phyloP scores from a whole-genome alignment of 35 echinoderm and acorn worm genomes.

The Apostichopus parvimensis region DNA sequence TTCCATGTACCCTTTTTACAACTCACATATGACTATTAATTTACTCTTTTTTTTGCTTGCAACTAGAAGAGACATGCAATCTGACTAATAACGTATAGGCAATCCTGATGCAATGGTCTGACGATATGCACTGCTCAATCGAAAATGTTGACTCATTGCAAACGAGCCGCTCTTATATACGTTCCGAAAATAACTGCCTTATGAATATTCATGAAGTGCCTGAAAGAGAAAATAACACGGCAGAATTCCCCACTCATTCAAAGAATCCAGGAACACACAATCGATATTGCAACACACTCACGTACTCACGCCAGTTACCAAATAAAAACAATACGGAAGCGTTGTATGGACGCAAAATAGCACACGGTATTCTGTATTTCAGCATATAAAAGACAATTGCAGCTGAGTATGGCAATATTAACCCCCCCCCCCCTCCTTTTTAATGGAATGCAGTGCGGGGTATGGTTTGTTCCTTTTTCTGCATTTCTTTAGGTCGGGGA shows the following conservation, averaged over 20 bases:
- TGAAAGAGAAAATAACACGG: background rate
- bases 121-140: background rate
- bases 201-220: constrained; percentile 20
- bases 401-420: too few relatives aligned
- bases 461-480: too few relatives aligned
- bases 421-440: too few relatives aligned
- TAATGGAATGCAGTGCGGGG: too few relatives aligned
- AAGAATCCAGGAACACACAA: constrained; percentile 30
- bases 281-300: background rate
- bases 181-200: constrained; percentile 42
- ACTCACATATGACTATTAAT: too few relatives aligned
- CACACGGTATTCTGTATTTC: too few relatives aligned
- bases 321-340: constrained; percentile 32
- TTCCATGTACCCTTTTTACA: too few relatives aligned
- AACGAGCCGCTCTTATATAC: constrained; percentile 19
- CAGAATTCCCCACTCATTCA: constrained; percentile 39
- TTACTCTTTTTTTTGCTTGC: too few relatives aligned
- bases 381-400: background rate
- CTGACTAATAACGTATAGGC: too few relatives aligned
- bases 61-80: too few relatives aligned
- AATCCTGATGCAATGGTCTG: too few relatives aligned
- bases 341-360: background rate
- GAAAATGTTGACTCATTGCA: constrained; percentile 17
- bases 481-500: too few relatives aligned
- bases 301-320: background rate